phyloP scores from a whole-genome alignment of 1,140 invertebrate species.

The Pristionchus pacificus region DNA sequence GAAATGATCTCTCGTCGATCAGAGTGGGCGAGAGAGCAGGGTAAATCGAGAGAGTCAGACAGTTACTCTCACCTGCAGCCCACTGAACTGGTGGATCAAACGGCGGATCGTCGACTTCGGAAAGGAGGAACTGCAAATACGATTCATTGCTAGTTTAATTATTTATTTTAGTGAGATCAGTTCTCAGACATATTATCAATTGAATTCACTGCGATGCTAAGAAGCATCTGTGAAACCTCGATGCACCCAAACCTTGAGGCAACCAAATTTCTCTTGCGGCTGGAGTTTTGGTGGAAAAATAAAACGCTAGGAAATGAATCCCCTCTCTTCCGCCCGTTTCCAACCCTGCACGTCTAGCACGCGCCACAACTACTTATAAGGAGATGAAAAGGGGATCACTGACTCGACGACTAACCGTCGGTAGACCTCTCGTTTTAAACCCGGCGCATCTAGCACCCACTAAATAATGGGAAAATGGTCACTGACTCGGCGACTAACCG shows the following conservation, averaged over 20 bases:
- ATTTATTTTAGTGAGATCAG: not conserved
- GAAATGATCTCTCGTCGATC: too few relatives aligned
- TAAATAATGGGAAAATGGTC: too few relatives aligned
- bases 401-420: not conserved
- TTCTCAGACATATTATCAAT: not conserved
- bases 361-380: too few relatives aligned
- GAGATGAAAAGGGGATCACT: not conserved
- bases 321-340: too few relatives aligned
- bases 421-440: not conserved
- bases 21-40: too few relatives aligned
- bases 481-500: too few relatives aligned
- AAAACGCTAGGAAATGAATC: not conserved
- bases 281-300: not conserved
- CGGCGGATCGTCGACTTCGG: constrained; percentile 17
- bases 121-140: constrained; percentile 17
- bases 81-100: constrained; percentile 14
- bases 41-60: not conserved
- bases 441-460: too few relatives aligned
- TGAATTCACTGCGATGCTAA: not conserved
- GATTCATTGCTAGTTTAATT: not conserved
- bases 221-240: not conserved
- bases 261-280: not conserved
- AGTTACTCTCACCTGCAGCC: not conserved
- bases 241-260: not conserved
- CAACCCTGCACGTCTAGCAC: too few relatives aligned